phyloP scores from a whole-genome alignment of 2,888 invertebrate species.

The Myathropa florea region DNA sequence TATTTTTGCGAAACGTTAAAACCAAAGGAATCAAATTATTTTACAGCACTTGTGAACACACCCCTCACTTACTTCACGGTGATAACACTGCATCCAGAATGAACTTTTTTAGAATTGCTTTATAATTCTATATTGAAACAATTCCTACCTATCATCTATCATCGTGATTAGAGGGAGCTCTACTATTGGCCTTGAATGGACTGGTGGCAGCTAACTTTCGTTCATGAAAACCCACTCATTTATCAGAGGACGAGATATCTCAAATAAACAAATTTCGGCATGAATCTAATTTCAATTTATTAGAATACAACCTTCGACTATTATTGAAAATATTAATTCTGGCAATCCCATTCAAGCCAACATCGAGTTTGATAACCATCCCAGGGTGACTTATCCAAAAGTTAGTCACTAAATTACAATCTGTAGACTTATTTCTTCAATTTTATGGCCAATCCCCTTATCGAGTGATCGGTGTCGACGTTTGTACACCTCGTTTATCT shows the following conservation, averaged over 20 bases:
- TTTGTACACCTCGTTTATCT: not conserved
- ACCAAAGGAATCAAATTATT: too few relatives aligned
- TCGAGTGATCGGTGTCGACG: not conserved
- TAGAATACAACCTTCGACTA: not conserved
- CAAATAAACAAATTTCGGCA: not conserved
- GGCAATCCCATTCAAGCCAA: not conserved
- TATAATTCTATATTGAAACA: too few relatives aligned
- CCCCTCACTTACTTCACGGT: too few relatives aligned
- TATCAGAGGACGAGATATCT: not conserved
- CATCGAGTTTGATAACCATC: not conserved
- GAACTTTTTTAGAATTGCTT: too few relatives aligned
- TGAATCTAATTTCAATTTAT: not conserved
- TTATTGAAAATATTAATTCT: not conserved
- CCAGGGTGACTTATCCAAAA: constrained; percentile 3
- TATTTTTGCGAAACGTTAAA: too few relatives aligned
- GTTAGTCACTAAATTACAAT: not conserved
- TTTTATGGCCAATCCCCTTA: constrained; percentile 11
- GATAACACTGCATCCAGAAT: too few relatives aligned
- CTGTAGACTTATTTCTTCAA: not conserved
- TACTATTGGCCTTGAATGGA: too few relatives aligned
- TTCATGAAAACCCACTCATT: not conserved
- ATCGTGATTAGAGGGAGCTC: too few relatives aligned
- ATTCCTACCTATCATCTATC: too few relatives aligned
- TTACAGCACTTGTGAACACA: too few relatives aligned
- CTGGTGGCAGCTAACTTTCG: not conserved